phyloP scores from a whole-genome alignment of 2,888 invertebrate species.

The Prosopocoilus inquinatus region DNA sequence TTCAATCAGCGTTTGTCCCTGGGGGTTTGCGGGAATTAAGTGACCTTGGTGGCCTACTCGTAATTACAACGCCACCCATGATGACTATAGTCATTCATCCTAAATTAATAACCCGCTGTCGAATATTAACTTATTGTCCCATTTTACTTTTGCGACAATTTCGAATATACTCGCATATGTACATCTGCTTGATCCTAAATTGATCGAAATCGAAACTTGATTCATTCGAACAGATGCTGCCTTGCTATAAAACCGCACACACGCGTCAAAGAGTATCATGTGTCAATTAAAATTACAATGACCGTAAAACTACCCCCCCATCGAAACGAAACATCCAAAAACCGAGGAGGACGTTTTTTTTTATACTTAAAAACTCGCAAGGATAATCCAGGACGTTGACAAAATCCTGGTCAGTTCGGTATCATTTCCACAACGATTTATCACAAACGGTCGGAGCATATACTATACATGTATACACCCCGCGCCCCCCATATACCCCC shows the following conservation, averaged over 20 bases:
- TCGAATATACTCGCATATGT: no score
- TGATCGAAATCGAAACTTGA: no score
- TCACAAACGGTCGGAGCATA: not conserved
- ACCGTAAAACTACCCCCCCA: constrained; percentile 10
- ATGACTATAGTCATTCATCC: constrained; percentile 11
- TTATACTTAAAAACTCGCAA: not conserved
- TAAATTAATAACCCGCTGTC: constrained; percentile 16
- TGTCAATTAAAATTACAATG: constrained; percentile 29
- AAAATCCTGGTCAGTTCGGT: constrained; percentile 1
- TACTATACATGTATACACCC: no score
- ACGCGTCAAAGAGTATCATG: constrained; percentile 25
- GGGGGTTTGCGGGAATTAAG: constrained; percentile 44
- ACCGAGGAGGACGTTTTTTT: not conserved
- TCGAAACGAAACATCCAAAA: not conserved
- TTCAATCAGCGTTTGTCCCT: constrained; percentile 46
- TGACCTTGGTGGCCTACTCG: constrained; percentile 45
- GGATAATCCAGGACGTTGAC: constrained; percentile 2
- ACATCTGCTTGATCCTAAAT: no score
- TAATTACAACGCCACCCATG: constrained; percentile 35
- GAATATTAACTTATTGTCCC: not conserved
- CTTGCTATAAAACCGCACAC: constrained; percentile 7
- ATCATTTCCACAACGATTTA: not conserved
- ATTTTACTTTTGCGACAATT: no score
- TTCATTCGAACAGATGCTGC: no score
- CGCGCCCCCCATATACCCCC: not conserved